These are phyloP conservation scores for Neolamprologus fasciatus DNA, from an alignment of 2,113 vertebrate species.

Conservation along the genomic window DNA sequence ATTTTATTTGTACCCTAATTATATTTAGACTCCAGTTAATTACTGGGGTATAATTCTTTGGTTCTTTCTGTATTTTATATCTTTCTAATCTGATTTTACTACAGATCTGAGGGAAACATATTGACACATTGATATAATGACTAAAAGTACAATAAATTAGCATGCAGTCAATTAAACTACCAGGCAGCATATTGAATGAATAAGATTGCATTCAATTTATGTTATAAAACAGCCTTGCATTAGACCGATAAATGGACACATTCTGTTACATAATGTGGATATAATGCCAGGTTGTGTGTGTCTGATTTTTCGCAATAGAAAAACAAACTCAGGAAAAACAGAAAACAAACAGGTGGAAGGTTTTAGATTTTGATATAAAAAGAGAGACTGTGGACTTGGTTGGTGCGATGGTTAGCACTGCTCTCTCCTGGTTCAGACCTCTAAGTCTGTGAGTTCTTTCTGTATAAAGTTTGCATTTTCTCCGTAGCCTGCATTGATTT, in stretches of 20 bases:
- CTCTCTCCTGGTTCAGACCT: background rate
- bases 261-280: background rate
- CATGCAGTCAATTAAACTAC: background rate
- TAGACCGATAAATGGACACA: background rate
- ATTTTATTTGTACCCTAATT: conserved; percentile 29
- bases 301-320: background rate
- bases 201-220: background rate
- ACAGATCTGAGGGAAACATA: background rate
- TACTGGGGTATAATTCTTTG: background rate
- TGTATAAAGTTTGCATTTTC: background rate
- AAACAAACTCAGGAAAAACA: background rate
- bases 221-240: background rate
- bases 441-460: background rate
- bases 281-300: background rate
- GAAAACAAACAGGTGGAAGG: background rate
- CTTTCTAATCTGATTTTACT: background rate
- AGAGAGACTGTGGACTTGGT: background rate
- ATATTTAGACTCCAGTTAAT: conserved; percentile 11
- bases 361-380: background rate
- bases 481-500: background rate
- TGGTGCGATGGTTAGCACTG: background rate
- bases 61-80: background rate
- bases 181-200: background rate
- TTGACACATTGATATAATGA: background rate
- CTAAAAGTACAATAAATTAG: background rate